Evolutionary conservation across 2,113 vertebrate species (phyloP).

Genomic region (Mola mola): DNA sequence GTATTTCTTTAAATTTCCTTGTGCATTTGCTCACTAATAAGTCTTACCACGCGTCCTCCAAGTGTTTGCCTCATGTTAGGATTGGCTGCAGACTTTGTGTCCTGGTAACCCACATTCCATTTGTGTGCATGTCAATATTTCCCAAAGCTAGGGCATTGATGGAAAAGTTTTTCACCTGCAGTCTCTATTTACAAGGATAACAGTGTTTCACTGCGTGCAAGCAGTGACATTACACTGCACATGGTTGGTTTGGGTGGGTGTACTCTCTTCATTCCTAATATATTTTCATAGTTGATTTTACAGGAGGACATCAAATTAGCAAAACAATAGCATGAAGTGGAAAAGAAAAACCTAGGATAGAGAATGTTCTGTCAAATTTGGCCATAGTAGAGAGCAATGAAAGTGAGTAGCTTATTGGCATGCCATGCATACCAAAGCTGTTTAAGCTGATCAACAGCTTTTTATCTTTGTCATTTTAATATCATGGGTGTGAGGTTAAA

Average conservation of each 20-base stretch:
- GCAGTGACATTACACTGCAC: constrained; percentile 6
- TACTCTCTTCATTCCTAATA: too few species aligned
- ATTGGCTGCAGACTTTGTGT: constrained; percentile 22
- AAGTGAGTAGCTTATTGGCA: neutral
- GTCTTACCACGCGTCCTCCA: neutral
- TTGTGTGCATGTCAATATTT: constrained; percentile 77
- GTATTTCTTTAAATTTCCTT: too few species aligned
- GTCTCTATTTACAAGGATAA: constrained; percentile 54
- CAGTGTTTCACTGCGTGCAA: constrained; percentile 19
- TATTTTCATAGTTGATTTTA: too few species aligned
- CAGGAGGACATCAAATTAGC: too few species aligned
- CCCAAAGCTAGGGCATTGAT: constrained; percentile 16
- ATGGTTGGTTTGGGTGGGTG: neutral
- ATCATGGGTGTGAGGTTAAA: too few species aligned
- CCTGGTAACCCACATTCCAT: constrained; percentile 68
- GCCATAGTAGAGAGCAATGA: neutral
- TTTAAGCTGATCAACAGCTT: too few species aligned
- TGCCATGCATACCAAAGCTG: neutral
- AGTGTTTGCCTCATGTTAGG: constrained; percentile 30
- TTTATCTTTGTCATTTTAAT: neutral
- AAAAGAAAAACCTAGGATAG: too few species aligned
- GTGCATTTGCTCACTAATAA: too few species aligned
- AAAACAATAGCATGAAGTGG: too few species aligned
- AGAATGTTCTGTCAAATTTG: too few species aligned
- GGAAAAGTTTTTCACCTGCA: constrained; percentile 63